phyloP scores from a whole-genome alignment of 1,140 invertebrate genomes.

The Anoplolepis gracilipes region DNA sequence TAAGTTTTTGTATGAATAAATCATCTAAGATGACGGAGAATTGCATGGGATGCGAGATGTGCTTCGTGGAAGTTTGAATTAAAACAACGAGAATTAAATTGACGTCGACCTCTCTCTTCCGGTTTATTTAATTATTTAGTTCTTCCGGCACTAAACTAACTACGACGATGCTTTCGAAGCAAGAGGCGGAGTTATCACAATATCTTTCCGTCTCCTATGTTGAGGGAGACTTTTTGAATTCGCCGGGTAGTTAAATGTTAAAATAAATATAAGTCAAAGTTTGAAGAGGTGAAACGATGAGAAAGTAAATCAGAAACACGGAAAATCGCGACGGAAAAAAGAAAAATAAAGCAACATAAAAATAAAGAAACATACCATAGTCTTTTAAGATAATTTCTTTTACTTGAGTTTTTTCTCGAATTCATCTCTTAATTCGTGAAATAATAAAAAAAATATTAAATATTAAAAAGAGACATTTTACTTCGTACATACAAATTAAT shows the following conservation, averaged over 20 bases:
- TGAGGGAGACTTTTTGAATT: conserved; percentile 36
- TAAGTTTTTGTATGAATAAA: background rate
- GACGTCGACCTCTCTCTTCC: conserved; percentile 11
- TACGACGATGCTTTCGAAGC: conserved; percentile 16
- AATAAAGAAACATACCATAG: conserved; percentile 12
- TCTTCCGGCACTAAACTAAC: background rate
- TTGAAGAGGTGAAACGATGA: conserved; percentile 19
- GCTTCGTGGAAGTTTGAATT: conserved; percentile 45
- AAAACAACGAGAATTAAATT: conserved; percentile 60
- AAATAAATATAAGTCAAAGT: conserved; percentile 49
- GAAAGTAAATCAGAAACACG: conserved; percentile 14
- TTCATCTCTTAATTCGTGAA: background rate
- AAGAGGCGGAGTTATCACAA: conserved; percentile 6
- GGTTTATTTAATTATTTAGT: conserved; percentile 57
- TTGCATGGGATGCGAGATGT: background rate
- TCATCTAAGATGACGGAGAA: background rate
- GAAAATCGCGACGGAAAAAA: background rate
- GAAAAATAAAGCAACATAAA: background rate
- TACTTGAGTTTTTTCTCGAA: background rate
- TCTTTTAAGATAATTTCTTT: conserved; percentile 68
- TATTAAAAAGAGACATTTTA: background rate
- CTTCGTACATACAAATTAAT: background rate
- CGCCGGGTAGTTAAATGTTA: conserved; percentile 32
- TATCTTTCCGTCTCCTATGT: conserved; percentile 27
- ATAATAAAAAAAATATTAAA: background rate